phyloP scores from a whole-genome alignment of 2,797 vertebrate species.

The Remorina albescens region DNA sequence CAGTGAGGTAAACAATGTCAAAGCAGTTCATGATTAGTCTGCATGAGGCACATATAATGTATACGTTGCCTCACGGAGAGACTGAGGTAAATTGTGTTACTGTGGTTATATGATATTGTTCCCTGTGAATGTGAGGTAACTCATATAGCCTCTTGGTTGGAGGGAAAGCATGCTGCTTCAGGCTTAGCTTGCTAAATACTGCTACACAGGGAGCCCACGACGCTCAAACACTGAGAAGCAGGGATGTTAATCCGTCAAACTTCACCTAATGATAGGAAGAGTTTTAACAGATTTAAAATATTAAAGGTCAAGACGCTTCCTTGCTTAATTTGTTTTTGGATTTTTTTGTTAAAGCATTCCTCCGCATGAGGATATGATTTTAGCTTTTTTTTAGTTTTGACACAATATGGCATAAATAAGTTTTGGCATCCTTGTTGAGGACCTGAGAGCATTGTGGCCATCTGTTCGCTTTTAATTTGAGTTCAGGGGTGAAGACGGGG shows the following conservation, averaged over 20 bases:
- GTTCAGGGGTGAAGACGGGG: slow-evolving; percentile 20
- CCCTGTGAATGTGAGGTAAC: slow-evolving; percentile 49
- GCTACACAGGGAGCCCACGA: slow-evolving; percentile 48
- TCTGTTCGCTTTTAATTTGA: slow-evolving; percentile 51
- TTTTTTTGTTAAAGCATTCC: slow-evolving; percentile 4
- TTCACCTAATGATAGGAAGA: slow-evolving; percentile 14
- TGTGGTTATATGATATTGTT: slow-evolving; percentile 64
- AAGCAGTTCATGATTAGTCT: slow-evolving; percentile 54
- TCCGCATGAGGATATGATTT: not conserved
- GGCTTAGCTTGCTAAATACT: slow-evolving; percentile 67
- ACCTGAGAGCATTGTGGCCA: slow-evolving; percentile 45
- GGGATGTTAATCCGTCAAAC: slow-evolving; percentile 23
- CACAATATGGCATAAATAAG: slow-evolving; percentile 36
- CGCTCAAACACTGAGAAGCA: slow-evolving; percentile 53
- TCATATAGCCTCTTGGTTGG: slow-evolving; percentile 62
- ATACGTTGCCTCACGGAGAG: slow-evolving; percentile 40
- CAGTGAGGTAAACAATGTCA: slow-evolving; percentile 72
- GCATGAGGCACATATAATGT: slow-evolving; percentile 33
- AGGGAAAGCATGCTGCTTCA: slow-evolving; percentile 56
- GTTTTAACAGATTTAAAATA: slow-evolving; percentile 11
- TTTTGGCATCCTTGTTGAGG: slow-evolving; percentile 36
- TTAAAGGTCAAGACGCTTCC: slow-evolving; percentile 13
- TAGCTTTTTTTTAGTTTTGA: slow-evolving; percentile 23
- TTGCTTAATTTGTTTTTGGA: not conserved
- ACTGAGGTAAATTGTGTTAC: slow-evolving; percentile 65